Evolutionary conservation across 2,113 vertebrate genomes (phyloP).

Genomic region (Xenus cinereus): DNA sequence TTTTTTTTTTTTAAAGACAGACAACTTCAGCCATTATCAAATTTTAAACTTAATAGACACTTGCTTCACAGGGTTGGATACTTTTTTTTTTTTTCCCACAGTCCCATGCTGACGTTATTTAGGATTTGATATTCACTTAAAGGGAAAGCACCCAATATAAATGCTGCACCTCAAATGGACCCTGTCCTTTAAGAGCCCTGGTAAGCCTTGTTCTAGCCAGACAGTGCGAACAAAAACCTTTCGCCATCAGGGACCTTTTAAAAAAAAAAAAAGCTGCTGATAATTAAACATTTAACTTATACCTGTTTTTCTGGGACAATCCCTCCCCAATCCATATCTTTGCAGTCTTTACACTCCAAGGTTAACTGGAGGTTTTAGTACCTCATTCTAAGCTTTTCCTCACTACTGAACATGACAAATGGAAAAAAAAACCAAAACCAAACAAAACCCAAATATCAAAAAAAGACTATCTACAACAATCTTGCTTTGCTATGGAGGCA

Average conservation of each 20-base stretch:
- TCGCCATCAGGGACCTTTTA: background rate
- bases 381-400: background rate
- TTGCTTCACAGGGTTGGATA: background rate
- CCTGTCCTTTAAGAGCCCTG: background rate
- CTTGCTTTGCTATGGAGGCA: background rate
- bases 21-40: background rate
- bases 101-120: background rate
- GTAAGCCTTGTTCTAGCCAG: background rate
- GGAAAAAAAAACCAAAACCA: background rate
- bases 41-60: background rate
- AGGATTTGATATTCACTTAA: conserved; percentile 48
- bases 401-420: conserved; percentile 16
- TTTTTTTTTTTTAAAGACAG: background rate
- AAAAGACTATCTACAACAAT: conserved; percentile 44
- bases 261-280: background rate
- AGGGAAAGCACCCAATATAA: conserved; percentile 7
- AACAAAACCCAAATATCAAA: background rate
- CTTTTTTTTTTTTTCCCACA: background rate
- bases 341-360: conserved; percentile 19
- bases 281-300: background rate
- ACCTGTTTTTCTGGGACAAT: conserved; percentile 30
- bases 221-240: background rate
- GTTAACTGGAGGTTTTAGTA: background rate
- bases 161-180: background rate
- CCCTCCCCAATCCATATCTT: conserved; percentile 22